Conservation (phyloP, 64 coral and sea anemone species). For the Orbicella faveolata region DNA sequence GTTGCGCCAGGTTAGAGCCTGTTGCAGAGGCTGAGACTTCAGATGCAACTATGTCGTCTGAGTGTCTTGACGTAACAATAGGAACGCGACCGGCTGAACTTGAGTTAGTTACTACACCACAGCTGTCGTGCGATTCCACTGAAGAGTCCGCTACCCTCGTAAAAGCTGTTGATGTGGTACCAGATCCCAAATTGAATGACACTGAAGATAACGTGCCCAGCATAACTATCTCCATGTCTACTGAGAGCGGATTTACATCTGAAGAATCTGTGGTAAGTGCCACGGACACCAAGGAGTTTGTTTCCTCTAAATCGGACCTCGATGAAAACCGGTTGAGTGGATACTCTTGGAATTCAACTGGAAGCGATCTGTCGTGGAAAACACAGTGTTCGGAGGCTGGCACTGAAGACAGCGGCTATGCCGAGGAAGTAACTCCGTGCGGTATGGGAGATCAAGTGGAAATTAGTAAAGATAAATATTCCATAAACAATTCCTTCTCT, state of each 20-base stretch:
- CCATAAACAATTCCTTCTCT: not conserved
- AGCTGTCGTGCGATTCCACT: not conserved
- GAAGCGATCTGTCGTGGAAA: constrained; percentile 28
- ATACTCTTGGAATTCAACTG: constrained; percentile 39
- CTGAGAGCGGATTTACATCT: not conserved
- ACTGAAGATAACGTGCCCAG: not conserved
- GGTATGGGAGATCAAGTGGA: not conserved
- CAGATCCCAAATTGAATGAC: not conserved
- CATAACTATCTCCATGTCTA: not conserved
- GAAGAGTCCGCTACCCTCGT: not conserved
- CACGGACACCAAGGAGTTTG: not conserved
- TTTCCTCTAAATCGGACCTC: not conserved
- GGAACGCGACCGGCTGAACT: not conserved
- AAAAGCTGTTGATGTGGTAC: not conserved
- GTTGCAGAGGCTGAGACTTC: constrained; percentile 1
- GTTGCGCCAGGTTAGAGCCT: constrained; percentile 17
- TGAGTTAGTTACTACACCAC: not conserved
- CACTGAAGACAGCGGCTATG: constrained; percentile 37
- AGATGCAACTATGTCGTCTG: not conserved
- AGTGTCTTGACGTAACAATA: not conserved
- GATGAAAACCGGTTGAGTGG: constrained; percentile 16
- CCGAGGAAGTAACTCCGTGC: not conserved
- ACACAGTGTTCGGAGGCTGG: constrained; percentile 15
- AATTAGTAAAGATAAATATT: not conserved
- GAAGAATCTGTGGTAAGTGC: not conserved